Base-by-base conservation (phyloP, 2,888 invertebrate genomes). In the Thyatira batis region DNA sequence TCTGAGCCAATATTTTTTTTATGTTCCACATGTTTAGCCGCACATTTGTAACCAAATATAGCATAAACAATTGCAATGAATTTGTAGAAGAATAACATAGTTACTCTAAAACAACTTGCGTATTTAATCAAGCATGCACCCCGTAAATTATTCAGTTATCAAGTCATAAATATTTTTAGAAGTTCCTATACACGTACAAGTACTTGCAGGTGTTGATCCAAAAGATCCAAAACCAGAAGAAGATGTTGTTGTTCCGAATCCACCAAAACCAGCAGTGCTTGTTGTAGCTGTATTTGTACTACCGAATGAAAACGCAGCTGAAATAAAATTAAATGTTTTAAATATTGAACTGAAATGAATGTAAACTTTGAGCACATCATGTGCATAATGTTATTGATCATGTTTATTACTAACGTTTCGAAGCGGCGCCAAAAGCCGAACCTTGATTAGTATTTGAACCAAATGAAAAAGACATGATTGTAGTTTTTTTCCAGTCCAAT, bases 231-330 rank as follows among this genome's bases (percentile, higher is more conserved):
- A 92, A 10, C 87, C 87, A 28, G 87, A 78, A 9, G 87, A 73
- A n/a, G 88, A 78, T 0, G 93, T 89, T 4, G 92, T 83, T 13
- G 93, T 82, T 8, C 89, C 89, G 67, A 89, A 89, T 23, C 76
- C 77, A 44, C 85, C 80, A 71, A 89, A 87, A 63, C 92, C 76
- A 59, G 93, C 89, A 23, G 86, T 85, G 30, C 92, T 87, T 30
- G 93, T 89, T 6, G 92, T 88, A 1, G 93, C 87, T 17, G 93
- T 89, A 49, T 92, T 90, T 44, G 89, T 82, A 49, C 88, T 82
- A n/a, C 93, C 93, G 78, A 92, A 92, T 10, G 91, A 84, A 79
- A 92, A 92, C 21, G 86, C 69, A 33, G 92, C 92, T 92, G 74
- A 9, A 84, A 83, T 45, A 55, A 54, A 21, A 9, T 45, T 13